Evolutionary conservation across 2,113 vertebrate genomes (phyloP).

Genomic region (Mobula birostris): DNA sequence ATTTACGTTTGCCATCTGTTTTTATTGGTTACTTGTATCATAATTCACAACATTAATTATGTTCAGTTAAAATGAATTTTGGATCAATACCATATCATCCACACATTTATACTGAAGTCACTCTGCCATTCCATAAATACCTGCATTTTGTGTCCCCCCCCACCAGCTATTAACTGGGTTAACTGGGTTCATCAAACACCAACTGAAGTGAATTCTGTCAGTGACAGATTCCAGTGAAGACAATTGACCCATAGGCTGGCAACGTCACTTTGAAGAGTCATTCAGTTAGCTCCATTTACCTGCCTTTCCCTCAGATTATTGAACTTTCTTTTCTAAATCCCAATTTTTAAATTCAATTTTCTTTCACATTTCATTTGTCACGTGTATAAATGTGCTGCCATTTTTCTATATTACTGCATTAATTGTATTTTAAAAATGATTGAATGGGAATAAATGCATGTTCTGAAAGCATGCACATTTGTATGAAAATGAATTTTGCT

Average conservation of each 20-base stretch:
- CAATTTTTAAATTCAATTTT: too few relatives aligned
- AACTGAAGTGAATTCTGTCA: background rate
- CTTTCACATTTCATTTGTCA: background rate
- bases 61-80: background rate
- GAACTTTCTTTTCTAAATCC: too few relatives aligned
- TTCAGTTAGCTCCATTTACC: too few relatives aligned
- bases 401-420: background rate
- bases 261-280: too few relatives aligned
- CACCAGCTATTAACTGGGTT: background rate
- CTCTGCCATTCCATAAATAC: background rate
- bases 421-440: background rate
- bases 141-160: background rate
- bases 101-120: background rate
- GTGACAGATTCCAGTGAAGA: background rate
- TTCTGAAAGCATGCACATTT: background rate
- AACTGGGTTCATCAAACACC: background rate
- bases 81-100: background rate
- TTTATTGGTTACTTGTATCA: background rate
- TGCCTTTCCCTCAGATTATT: too few relatives aligned
- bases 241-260: background rate
- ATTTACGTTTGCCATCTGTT: background rate
- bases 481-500: background rate
- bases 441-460: background rate
- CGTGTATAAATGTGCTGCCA: background rate
- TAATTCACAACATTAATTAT: slow-evolving; percentile 8